Evolutionary conservation across 2,888 invertebrate species (phyloP).

Genomic region (Nomada hirtipes): DNA sequence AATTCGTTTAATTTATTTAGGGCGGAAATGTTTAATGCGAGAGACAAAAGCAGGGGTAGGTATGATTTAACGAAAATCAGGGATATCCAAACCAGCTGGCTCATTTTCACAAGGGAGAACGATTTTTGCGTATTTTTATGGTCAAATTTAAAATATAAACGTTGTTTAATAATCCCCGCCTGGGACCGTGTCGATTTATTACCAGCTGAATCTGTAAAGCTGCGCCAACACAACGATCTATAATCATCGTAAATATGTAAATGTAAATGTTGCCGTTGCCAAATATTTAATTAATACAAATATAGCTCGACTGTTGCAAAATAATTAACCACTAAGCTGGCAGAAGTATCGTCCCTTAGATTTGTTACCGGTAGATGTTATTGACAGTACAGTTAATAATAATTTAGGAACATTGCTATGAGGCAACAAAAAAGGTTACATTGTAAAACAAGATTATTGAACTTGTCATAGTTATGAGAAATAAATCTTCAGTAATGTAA

Average conservation of each 20-base stretch:
- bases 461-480: too few relatives aligned
- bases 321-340: conserved; percentile 17
- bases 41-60: too few relatives aligned
- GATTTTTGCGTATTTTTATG: conserved; percentile 14
- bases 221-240: background rate
- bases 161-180: conserved; percentile 39
- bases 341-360: background rate
- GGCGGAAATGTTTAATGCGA: background rate
- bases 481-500: too few relatives aligned
- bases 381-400: too few relatives aligned
- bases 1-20: too few relatives aligned
- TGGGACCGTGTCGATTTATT: conserved; percentile 38
- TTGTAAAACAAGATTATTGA: too few relatives aligned
- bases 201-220: conserved; percentile 14
- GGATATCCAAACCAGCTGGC: background rate
- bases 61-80: too few relatives aligned
- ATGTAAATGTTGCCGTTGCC: conserved; percentile 18
- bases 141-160: conserved; percentile 45
- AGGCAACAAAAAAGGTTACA: too few relatives aligned
- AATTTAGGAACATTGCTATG: too few relatives aligned
- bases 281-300: conserved; percentile 23
- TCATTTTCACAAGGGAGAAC: conserved; percentile 4
- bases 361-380: too few relatives aligned
- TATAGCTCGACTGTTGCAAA: conserved; percentile 8
- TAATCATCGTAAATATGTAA: conserved; percentile 56